Base-by-base conservation (phyloP, 2,797 vertebrate species). In the Gambelia wislizenii region DNA sequence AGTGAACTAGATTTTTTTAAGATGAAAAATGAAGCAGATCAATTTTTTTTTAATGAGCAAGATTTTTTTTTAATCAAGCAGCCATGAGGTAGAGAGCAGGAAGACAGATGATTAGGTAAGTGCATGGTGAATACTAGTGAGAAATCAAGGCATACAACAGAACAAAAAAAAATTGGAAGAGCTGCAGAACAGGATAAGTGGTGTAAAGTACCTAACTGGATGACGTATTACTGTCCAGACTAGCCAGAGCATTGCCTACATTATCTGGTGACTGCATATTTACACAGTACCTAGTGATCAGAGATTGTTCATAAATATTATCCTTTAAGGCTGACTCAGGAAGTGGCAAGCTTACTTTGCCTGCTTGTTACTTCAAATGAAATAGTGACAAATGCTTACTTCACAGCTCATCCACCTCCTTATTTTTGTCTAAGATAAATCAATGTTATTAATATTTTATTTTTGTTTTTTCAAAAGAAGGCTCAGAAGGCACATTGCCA, bases 381-480 rank as follows among this genome's bases (percentile, higher is more conserved):
- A 83, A 67, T 75, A 84, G 86, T 52, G 36, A 47, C 64, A 86
- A 84, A 75, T 10, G 1, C 6, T 30, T 75, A 49, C 80, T 92
- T 92, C 94, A 16, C 49, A 92, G 75, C 77, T 91, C 20, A 52
- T 92, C 76, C 75, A 22, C 27, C 1, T 91, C n/a, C 76, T 87
- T 77, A 4, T 79, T 56, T n/a, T 89, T 89, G 54, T 87, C 39
- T 70, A 76, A 82, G 6, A 13, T 83, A 91, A 91, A 90, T 81
- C 6, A 75, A 52, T 44, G 22, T 42, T 81, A 6, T 59, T 59
- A 59, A 59, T 59, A 59, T 59, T 52, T 56, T 18, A 56, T 59
- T 59, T 22, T 59, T 5, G 22, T 22, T 59, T 59, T 59, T n/a
- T 72, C 30, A 36, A 12, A 30, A 64, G 64, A 69, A 87, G 87